Conservation (phyloP, 2,797 vertebrate genomes). For the Chaenodraco wilsoni region DNA sequence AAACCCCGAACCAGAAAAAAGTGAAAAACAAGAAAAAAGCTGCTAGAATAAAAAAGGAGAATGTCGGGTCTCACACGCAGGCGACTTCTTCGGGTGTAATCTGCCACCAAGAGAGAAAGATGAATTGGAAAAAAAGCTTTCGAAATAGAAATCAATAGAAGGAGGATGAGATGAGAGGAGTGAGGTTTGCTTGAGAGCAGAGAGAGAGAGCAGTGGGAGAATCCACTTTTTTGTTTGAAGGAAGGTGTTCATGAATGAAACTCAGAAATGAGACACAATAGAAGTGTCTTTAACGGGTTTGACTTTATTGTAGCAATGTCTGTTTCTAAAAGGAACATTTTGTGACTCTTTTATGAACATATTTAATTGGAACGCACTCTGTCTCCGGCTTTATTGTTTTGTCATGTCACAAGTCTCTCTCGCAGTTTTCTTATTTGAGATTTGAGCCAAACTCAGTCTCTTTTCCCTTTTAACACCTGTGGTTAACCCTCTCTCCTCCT, state of each 20-base stretch:
- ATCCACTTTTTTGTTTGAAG: background rate
- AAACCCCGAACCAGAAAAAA: conserved; percentile 14
- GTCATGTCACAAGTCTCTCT: conserved; percentile 25
- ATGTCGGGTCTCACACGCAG: conserved; percentile 17
- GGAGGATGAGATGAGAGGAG: conserved; percentile 17
- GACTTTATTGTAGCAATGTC: conserved; percentile 5
- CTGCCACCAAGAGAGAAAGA: conserved; percentile 20
- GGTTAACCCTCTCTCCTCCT: background rate
- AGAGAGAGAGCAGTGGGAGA: background rate
- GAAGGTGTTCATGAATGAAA: background rate
- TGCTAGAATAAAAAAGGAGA: conserved; percentile 11
- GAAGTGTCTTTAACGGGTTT: conserved; percentile 8
- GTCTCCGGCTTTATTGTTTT: conserved; percentile 21
- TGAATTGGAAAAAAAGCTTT: conserved; percentile 6
- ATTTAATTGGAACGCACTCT: conserved; percentile 23
- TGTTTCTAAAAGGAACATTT: conserved; percentile 19
- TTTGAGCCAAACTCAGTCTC: conserved; percentile 11
- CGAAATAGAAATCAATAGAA: conserved; percentile 19
- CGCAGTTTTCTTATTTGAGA: conserved; percentile 7
- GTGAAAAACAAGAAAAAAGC: background rate
- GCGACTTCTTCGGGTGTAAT: background rate
- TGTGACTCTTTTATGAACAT: conserved; percentile 20
- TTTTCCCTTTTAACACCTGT: conserved; percentile 9
- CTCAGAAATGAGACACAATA: background rate
- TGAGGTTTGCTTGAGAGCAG: background rate